These are phyloP conservation scores for Apis laboriosa DNA, from an alignment of 1,140 invertebrate species.

Conservation along the genomic window DNA sequence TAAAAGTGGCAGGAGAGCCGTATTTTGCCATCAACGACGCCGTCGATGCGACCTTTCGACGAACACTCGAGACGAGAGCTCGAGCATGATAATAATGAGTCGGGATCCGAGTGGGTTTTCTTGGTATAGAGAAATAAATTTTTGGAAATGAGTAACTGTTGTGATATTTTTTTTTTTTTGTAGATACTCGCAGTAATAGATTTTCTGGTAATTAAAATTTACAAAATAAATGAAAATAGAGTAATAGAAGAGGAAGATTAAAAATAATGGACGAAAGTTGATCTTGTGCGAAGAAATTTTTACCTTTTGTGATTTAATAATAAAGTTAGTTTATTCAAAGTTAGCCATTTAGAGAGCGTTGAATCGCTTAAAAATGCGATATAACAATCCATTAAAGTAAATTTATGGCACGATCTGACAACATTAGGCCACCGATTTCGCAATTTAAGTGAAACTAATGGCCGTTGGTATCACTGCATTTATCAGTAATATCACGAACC, in stretches of 20 bases:
- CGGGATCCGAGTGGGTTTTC: too few relatives aligned
- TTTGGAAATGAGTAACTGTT: too few relatives aligned
- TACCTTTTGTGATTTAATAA: background rate
- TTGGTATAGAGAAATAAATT: too few relatives aligned
- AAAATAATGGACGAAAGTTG: too few relatives aligned
- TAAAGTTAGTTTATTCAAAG: too few relatives aligned
- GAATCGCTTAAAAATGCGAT: background rate
- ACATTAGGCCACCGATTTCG: background rate
- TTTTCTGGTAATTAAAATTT: too few relatives aligned
- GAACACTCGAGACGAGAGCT: background rate
- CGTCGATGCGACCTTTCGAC: conserved; percentile 6
- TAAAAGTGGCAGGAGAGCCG: conserved; percentile 1
- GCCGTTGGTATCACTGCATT: background rate
- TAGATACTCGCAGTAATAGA: too few relatives aligned
- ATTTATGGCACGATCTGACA: too few relatives aligned
- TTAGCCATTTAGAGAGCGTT: background rate
- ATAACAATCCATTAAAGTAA: background rate
- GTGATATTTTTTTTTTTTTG: too few relatives aligned
- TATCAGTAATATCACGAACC: background rate
- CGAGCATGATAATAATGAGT: too few relatives aligned
- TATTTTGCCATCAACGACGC: background rate
- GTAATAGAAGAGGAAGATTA: too few relatives aligned
- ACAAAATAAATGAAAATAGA: too few relatives aligned
- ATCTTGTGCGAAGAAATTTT: background rate
- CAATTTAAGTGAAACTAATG: background rate